These are phyloP conservation scores for Pygoscelis antarcticus DNA, from an alignment of 2,113 vertebrate genomes.

Conservation along the genomic window DNA sequence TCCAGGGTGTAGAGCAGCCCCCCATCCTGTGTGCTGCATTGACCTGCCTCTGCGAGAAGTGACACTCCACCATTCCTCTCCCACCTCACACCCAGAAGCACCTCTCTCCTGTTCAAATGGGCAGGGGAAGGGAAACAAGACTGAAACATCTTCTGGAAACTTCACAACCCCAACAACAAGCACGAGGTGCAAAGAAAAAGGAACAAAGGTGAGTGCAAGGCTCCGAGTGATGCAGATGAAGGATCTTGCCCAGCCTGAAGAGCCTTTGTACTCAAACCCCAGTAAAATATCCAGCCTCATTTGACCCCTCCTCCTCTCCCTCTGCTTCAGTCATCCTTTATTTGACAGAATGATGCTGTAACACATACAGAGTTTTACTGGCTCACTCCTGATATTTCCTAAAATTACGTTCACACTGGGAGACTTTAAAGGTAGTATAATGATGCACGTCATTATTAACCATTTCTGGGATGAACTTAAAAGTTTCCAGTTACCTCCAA, in stretches of 20 bases:
- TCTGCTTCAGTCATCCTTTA: background rate
- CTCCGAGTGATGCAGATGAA: background rate
- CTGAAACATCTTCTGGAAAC: background rate
- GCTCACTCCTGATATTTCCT: background rate
- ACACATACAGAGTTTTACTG: background rate
- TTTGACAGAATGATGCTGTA: background rate
- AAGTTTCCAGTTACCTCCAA: background rate
- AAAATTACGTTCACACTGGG: background rate
- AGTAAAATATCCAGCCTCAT: background rate
- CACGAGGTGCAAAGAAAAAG: background rate
- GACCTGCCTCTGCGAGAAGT: accelerated
- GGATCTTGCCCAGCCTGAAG: background rate
- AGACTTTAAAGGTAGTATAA: background rate
- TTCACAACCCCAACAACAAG: background rate
- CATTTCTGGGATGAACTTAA: background rate
- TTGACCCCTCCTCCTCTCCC: background rate
- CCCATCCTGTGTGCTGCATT: background rate
- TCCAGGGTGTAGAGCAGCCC: background rate
- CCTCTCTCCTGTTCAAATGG: background rate
- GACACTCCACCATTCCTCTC: accelerated
- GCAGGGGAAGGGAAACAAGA: background rate
- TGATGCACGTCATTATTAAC: background rate
- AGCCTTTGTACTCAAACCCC: background rate
- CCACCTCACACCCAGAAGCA: background rate
- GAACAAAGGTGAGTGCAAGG: background rate